Evolutionary conservation across 2,797 vertebrate genomes (phyloP).

Genomic region (Balearica regulorum): DNA sequence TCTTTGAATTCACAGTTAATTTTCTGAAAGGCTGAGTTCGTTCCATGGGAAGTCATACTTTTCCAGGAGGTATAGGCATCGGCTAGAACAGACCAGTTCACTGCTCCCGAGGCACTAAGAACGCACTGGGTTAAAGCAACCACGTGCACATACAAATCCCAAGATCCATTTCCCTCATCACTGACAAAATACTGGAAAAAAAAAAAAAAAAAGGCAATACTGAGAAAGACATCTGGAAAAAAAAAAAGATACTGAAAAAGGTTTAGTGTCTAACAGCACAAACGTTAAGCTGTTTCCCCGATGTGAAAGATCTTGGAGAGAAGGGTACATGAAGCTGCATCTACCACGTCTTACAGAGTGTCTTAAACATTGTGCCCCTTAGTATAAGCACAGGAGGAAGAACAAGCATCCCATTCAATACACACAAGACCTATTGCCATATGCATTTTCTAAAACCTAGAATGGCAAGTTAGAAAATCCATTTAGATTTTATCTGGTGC

Average conservation of each 20-base stretch:
- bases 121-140: background rate
- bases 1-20: background rate
- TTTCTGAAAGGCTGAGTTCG: background rate
- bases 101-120: background rate
- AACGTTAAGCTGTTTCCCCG: background rate
- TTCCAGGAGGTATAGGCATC: background rate
- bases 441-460: background rate
- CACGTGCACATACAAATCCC: background rate
- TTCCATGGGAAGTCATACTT: background rate
- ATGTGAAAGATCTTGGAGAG: background rate
- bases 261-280: background rate
- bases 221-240: background rate
- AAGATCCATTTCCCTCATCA: background rate
- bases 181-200: background rate
- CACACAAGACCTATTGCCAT: background rate
- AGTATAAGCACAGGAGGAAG: background rate
- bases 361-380: background rate
- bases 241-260: background rate
- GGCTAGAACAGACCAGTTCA: conserved; percentile 2
- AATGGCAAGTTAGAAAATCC: background rate
- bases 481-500: background rate
- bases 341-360: background rate
- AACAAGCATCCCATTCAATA: background rate
- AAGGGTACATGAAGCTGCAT: background rate
- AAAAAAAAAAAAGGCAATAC: background rate